Percentiles rank a stretch among this genome's conserved stretches.
Evolutionary conservation across 1,140 invertebrate species (phyloP).

Genomic region (Lepidostoma basale): DNA sequence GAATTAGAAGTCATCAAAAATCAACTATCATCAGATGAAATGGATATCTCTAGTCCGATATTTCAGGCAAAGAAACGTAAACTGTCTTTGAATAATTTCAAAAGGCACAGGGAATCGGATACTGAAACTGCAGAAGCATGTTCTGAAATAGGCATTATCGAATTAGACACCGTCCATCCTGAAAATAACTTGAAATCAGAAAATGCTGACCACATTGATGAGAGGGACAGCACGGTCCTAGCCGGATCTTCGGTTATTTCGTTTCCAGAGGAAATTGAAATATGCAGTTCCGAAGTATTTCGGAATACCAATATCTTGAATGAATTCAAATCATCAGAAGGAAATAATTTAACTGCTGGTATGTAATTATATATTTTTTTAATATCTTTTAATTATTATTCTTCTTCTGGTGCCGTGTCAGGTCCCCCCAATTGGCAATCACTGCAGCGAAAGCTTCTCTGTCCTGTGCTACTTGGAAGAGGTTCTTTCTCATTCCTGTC

Average conservation of each 20-base stretch:
- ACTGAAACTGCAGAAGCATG: neutral
- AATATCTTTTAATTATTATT: neutral
- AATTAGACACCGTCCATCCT: neutral
- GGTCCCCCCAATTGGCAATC: too few species aligned
- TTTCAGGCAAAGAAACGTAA: conserved; percentile 33
- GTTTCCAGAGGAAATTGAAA: conserved; percentile 37
- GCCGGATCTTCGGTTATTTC: conserved; percentile 16
- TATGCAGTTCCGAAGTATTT: conserved; percentile 34
- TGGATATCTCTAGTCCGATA: neutral
- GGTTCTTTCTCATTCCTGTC: too few species aligned
- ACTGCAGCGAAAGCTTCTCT: too few species aligned
- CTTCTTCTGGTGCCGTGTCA: too few species aligned
- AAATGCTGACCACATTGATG: conserved; percentile 8
- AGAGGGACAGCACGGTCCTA: neutral
- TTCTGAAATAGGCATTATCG: conserved; percentile 15
- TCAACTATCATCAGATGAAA: conserved; percentile 1
- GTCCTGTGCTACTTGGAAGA: too few species aligned
- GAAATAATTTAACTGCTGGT: conserved; percentile 12
- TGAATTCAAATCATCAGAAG: conserved; percentile 29
- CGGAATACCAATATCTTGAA: conserved; percentile 28
- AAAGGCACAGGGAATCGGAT: conserved; percentile 13
- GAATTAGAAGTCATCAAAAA: conserved; percentile 44
- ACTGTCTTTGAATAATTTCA: conserved; percentile 11
- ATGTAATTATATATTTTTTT: neutral
- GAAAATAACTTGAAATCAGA: conserved; percentile 18